phyloP scores from a whole-genome alignment of 2,113 vertebrate species.

The Tachuris rubrigastra region DNA sequence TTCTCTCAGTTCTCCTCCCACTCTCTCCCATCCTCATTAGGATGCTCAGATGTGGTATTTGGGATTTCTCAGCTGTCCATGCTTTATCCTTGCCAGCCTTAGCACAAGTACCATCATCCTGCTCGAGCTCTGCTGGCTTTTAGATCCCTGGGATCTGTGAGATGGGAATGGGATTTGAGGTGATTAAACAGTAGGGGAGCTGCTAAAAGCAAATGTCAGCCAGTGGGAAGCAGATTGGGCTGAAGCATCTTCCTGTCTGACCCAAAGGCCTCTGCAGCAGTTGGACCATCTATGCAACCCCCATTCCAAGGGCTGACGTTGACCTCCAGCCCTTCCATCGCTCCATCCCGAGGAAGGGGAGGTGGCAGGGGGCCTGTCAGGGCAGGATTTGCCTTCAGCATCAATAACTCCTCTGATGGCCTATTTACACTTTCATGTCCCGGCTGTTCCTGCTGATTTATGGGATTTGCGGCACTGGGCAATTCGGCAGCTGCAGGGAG shows the following conservation, averaged over 20 bases:
- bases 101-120: neutral
- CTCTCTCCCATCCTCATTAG: neutral
- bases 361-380: neutral
- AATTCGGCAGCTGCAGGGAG: neutral
- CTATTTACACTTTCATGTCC: neutral
- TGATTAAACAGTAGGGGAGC: neutral
- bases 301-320: rapidly evolving
- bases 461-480: neutral
- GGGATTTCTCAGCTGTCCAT: neutral
- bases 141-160: neutral
- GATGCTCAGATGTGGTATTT: neutral
- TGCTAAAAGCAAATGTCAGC: neutral
- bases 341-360: neutral
- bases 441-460: neutral
- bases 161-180: neutral
- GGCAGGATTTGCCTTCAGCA: neutral
- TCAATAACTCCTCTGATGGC: neutral
- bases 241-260: neutral
- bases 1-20: neutral
- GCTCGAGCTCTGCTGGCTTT: neutral
- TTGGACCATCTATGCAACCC: neutral
- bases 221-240: neutral
- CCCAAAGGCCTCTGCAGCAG: rapidly evolving
- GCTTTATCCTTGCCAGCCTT: neutral
- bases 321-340: neutral